phyloP scores from a whole-genome alignment of 2,888 invertebrate species.

The Synanthedon formicaeformis region DNA sequence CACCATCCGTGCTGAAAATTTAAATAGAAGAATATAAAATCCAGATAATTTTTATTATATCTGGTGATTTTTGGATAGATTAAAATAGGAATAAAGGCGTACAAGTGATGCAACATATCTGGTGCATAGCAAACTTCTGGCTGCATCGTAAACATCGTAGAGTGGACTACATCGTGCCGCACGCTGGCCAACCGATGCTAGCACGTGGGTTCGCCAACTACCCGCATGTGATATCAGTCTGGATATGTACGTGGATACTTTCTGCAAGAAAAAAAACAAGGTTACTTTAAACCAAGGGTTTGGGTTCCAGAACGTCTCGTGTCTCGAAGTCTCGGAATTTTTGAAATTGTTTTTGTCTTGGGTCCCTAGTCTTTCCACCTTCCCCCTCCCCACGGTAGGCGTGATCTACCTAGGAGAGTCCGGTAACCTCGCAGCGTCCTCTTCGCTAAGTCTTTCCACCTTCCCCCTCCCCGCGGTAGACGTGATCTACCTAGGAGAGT shows the following conservation, averaged over 20 bases:
- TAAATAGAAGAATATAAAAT: not conserved
- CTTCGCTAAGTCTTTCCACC: too few relatives aligned
- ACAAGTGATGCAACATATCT: constrained; percentile 76
- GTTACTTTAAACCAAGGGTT: not conserved
- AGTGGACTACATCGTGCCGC: constrained; percentile 80
- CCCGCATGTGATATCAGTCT: constrained; percentile 76
- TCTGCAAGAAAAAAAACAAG: constrained; percentile 41
- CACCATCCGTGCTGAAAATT: constrained; percentile 76
- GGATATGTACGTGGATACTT: constrained; percentile 66
- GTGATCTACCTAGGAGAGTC: too few relatives aligned
- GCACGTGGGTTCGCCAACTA: constrained; percentile 76
- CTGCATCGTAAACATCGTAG: constrained; percentile 76
- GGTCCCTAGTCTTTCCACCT: too few relatives aligned
- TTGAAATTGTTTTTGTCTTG: too few relatives aligned
- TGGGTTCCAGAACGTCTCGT: too few relatives aligned
- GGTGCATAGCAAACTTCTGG: constrained; percentile 73
- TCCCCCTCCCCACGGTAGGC: too few relatives aligned
- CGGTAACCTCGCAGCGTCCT: too few relatives aligned
- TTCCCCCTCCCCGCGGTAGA: too few relatives aligned
- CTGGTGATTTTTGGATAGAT: too few relatives aligned
- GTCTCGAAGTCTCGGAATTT: too few relatives aligned
- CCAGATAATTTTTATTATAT: not conserved
- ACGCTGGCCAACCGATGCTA: constrained; percentile 71
- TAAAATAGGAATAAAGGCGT: constrained; percentile 12
- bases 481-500: too few relatives aligned